phyloP scores from a whole-genome alignment of 1,140 invertebrate species.

The Drosophila fuyamai region DNA sequence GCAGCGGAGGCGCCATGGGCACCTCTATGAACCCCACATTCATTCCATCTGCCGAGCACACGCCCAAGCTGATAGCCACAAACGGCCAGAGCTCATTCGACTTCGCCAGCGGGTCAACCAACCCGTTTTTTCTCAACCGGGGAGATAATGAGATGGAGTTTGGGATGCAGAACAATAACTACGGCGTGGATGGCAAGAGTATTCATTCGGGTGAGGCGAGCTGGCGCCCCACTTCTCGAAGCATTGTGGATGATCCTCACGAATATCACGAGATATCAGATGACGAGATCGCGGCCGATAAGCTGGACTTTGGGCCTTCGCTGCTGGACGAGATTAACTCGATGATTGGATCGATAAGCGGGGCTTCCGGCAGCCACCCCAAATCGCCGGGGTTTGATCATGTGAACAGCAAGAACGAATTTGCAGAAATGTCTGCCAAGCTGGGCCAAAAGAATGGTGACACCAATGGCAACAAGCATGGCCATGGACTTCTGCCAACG shows the following conservation, averaged over 20 bases:
- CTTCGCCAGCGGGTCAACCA: constrained; percentile 71
- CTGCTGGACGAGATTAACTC: constrained; percentile 98
- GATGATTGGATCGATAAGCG: constrained; percentile 91
- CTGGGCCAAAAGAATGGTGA: constrained; percentile 69
- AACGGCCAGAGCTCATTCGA: constrained; percentile 79
- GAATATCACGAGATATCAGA: constrained; percentile 97
- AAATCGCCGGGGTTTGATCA: constrained; percentile 88
- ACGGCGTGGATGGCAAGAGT: constrained; percentile 65
- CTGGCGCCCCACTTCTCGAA: constrained; percentile 56
- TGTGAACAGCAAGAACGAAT: constrained; percentile 87
- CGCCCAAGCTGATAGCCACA: constrained; percentile 72
- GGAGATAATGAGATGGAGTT: constrained; percentile 67
- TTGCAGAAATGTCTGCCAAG: constrained; percentile 89
- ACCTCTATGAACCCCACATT: constrained; percentile 81
- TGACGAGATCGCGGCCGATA: constrained; percentile 89
- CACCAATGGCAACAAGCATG: constrained; percentile 70
- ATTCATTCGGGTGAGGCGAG: constrained; percentile 43
- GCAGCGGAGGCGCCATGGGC: constrained; percentile 28
- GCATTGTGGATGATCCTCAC: constrained; percentile 86
- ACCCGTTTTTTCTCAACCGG: constrained; percentile 74
- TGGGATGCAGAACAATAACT: constrained; percentile 78
- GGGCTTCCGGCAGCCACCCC: constrained; percentile 55
- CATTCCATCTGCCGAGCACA: constrained; percentile 81
- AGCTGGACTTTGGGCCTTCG: constrained; percentile 95
- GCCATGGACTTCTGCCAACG: constrained; percentile 53